Evolutionary conservation across 2,888 invertebrate species (phyloP), one percentile per base, ranked within the genome.

Genomic region (Diarsia rubi): DNA sequence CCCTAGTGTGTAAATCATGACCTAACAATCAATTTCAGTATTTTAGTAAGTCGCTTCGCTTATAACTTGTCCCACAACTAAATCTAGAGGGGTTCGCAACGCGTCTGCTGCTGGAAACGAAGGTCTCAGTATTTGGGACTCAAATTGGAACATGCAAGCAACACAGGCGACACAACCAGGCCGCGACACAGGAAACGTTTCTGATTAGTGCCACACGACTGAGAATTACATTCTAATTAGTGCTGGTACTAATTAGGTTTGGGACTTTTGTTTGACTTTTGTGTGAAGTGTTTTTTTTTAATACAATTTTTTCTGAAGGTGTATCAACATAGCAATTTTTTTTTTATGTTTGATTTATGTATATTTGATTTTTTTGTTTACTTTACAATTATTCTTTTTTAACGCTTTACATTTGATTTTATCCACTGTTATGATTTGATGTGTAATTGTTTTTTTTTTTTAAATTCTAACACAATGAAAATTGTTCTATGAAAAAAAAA

Each of bases 101-200:
- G 70, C 74, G 73, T 67, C 79, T 81, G 69, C 77, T 78, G 72
- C 83, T 81, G 81, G 87, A 86, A 88, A 81, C 86, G 82, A 83
- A 88, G 86, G 75, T 87, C 88, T 90, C 86, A 89, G 90, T 89
- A 91, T 91, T 90, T 86, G 85, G 90, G 89, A 85, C 86, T 76
- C 82, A 90, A 90, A 91, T 92, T 91, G 90, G 91, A 91, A 92
- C 92, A 91, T 90, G 88, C 85, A 82, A 72, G 84, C 73, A 78
- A 83, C 83, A 75, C 77, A 82, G 73, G 84, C 73, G 78, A 83
- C 83, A 74, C 74, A 77, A 59, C 27, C 60, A 76, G 84, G 75
- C 75, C 81, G 37, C 52, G 62, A 78, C 72, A 84, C 81, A 82
- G 76, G 82, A 84, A 83, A 82, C 59, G 77, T 67, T 74, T 83